Conservation (phyloP, 2,797 vertebrate genomes). For the Sebastiscus tertius region DNA sequence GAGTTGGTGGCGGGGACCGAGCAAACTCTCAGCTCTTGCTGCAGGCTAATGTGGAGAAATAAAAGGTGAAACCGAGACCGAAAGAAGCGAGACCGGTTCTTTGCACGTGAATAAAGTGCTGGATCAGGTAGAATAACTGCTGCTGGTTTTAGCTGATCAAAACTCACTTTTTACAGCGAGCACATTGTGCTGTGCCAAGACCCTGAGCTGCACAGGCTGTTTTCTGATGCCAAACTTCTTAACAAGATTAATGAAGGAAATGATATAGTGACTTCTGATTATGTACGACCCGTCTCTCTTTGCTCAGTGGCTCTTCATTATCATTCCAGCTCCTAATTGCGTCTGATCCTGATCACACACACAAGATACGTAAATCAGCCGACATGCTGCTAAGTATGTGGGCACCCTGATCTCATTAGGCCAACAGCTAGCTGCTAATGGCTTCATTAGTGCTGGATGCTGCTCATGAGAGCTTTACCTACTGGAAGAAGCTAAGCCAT, state of each 20-base stretch:
- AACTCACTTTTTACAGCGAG: background rate
- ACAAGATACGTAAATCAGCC: slow-evolving; percentile 23
- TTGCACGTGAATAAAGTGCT: slow-evolving; percentile 18
- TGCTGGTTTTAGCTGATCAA: background rate
- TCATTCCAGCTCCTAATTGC: slow-evolving; percentile 30
- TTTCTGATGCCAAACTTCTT: background rate
- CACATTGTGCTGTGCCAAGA: background rate
- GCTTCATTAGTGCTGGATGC: slow-evolving; percentile 58
- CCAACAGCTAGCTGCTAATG: slow-evolving; percentile 54
- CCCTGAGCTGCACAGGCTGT: background rate
- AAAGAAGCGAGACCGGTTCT: slow-evolving; percentile 62
- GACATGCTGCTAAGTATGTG: slow-evolving; percentile 21
- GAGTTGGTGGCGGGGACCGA: background rate
- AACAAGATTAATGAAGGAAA: background rate
- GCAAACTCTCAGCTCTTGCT: slow-evolving; percentile 21
- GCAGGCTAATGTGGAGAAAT: slow-evolving; percentile 12
- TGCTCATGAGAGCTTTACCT: slow-evolving; percentile 36
- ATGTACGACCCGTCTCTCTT: background rate
- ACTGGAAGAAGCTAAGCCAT: slow-evolving; percentile 43
- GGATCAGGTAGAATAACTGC: slow-evolving; percentile 15
- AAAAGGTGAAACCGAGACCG: slow-evolving; percentile 57
- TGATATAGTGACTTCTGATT: background rate
- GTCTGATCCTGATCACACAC: slow-evolving; percentile 54
- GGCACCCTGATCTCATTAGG: slow-evolving; percentile 72
- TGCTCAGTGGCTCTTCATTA: slow-evolving; percentile 13